A percentile compares a stretch with the other conserved stretches of the same genome.
These are phyloP conservation scores for Ips typographus DNA, from an alignment of 1,140 invertebrate species.

Conservation along the genomic window DNA sequence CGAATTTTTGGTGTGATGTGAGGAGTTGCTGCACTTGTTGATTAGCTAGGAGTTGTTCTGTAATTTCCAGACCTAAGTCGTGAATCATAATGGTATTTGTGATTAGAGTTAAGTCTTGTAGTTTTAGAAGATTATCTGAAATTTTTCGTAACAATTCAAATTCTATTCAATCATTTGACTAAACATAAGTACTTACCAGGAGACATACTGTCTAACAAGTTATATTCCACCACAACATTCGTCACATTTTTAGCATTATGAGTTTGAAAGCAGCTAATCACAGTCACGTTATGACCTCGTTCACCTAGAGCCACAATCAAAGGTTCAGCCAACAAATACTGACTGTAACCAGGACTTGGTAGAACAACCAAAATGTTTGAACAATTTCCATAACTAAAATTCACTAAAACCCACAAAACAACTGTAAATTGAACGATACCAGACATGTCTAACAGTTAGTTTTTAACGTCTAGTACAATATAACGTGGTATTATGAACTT, in stretches of 20 bases:
- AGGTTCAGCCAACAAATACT: slow-evolving; percentile 37
- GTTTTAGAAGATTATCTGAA: not conserved
- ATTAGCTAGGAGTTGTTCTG: slow-evolving; percentile 10
- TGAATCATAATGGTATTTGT: slow-evolving; percentile 1
- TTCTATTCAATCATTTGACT: no score
- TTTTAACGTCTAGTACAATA: no score
- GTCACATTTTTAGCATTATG: slow-evolving; percentile 39
- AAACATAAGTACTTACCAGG: not conserved
- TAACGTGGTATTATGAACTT: no score
- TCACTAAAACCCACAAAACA: no score
- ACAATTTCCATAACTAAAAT: not conserved
- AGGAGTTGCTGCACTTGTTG: slow-evolving; percentile 37
- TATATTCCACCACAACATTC: slow-evolving; percentile 6
- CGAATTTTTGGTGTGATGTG: slow-evolving; percentile 51
- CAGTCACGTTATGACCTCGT: slow-evolving; percentile 55
- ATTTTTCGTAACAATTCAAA: not conserved
- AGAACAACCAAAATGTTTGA: slow-evolving; percentile 44
- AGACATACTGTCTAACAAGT: not conserved
- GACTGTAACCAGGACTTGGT: slow-evolving; percentile 43
- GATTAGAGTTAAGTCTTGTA: slow-evolving; percentile 11
- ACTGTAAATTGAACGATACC: no score
- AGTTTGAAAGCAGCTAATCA: slow-evolving; percentile 46
- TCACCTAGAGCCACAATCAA: slow-evolving; percentile 51
- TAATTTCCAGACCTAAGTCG: slow-evolving; percentile 3
- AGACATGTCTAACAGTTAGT: no score